A percentile compares a stretch with the other conserved stretches of the same genome.
phyloP scores from a whole-genome alignment of 2,113 vertebrate genomes.

The Cynocephalus volans region DNA sequence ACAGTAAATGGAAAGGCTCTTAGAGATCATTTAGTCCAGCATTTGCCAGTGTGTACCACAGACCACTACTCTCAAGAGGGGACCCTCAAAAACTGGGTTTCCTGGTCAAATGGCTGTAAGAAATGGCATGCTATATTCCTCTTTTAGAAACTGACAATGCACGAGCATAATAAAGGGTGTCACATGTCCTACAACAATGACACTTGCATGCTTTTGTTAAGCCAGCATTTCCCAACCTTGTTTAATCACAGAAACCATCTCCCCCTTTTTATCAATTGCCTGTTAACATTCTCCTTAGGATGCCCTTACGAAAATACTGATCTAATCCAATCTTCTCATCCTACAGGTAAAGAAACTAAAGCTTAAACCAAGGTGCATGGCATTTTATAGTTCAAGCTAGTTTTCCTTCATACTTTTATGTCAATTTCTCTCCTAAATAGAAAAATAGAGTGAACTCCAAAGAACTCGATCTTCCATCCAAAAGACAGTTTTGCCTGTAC shows the following conservation, averaged over 20 bases:
- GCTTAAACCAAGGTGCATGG: neutral
- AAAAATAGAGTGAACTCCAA: constrained; percentile 14
- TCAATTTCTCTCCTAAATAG: constrained; percentile 5
- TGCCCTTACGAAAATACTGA: constrained; percentile 19
- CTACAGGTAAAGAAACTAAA: constrained; percentile 27
- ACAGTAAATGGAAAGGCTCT: constrained; percentile 20
- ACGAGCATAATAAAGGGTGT: neutral
- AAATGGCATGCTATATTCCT: neutral
- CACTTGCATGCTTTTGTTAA: constrained; percentile 33
- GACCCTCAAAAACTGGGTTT: neutral
- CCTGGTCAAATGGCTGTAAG: neutral
- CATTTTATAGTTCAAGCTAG: neutral
- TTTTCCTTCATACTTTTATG: neutral
- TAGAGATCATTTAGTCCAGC: neutral
- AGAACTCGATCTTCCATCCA: neutral
- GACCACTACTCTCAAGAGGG: neutral
- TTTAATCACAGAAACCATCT: constrained; percentile 1
- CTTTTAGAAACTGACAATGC: neutral
- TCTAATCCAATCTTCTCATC: constrained; percentile 19
- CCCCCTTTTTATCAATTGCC: neutral
- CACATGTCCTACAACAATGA: neutral
- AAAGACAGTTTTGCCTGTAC: constrained; percentile 41
- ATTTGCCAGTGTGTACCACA: neutral
- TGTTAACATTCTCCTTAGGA: neutral
- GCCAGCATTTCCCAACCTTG: constrained; percentile 12